Percentiles rank a stretch among this genome's conserved stretches.
Evolutionary conservation across 2,113 vertebrate genomes (phyloP).

Genomic region (Phrynosoma platyrhinos): DNA sequence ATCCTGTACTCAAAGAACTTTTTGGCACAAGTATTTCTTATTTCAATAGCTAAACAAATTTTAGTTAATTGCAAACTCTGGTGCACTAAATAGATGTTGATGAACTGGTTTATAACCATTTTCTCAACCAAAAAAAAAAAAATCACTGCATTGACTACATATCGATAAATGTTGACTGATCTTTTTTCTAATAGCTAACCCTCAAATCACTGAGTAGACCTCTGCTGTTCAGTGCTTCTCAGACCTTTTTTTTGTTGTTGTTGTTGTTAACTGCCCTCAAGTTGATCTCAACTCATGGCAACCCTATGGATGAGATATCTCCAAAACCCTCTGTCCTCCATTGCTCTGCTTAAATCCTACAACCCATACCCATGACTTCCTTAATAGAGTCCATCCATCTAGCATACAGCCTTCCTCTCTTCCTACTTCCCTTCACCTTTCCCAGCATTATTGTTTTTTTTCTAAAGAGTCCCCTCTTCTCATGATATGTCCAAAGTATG

Average conservation of each 20-base stretch:
- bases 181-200: background rate
- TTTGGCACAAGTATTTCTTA: conserved; percentile 11
- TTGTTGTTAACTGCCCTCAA: too few species aligned
- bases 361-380: too few species aligned
- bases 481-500: too few species aligned
- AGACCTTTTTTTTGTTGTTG: background rate
- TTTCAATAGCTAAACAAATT: conserved; percentile 5
- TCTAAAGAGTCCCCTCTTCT: too few species aligned
- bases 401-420: too few species aligned
- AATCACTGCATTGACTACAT: background rate
- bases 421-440: too few species aligned
- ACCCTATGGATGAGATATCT: too few species aligned
- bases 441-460: too few species aligned
- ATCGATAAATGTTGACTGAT: background rate
- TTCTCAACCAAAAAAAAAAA: background rate
- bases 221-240: background rate
- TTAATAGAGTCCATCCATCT: too few species aligned
- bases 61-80: background rate
- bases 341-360: too few species aligned
- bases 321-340: too few species aligned
- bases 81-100: background rate
- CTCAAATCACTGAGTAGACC: background rate
- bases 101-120: background rate
- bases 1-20: background rate
- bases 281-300: too few species aligned